A percentile compares a stretch with the other conserved stretches of the same genome.
Conservation (phyloP, 2,888 invertebrate species). For the Ochropleura leucogaster region DNA sequence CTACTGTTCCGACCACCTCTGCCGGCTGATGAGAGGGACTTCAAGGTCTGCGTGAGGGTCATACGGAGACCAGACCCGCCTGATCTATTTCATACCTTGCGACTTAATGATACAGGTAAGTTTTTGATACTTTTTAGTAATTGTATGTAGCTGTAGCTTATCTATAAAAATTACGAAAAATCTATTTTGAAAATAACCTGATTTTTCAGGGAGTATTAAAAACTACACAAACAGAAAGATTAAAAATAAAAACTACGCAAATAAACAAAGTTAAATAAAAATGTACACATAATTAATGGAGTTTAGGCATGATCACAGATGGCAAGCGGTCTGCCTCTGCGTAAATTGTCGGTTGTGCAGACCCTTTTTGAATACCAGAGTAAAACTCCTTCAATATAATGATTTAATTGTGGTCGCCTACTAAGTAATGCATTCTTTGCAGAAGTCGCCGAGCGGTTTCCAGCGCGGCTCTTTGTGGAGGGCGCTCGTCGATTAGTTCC, state of each 20-base stretch:
- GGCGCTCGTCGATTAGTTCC: slow-evolving; percentile 91
- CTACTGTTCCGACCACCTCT: slow-evolving; percentile 92
- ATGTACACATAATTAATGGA: slow-evolving; percentile 32
- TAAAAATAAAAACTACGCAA: background rate
- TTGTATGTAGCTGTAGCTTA: background rate
- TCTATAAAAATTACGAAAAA: background rate
- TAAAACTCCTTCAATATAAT: slow-evolving; percentile 34
- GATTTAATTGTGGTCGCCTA: slow-evolving; percentile 40
- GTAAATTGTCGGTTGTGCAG: slow-evolving; percentile 43
- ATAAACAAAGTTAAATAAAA: slow-evolving; percentile 23
- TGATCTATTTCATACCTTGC: slow-evolving; percentile 88
- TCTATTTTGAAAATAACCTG: background rate
- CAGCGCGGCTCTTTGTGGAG: slow-evolving; percentile 92
- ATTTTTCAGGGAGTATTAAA: background rate
- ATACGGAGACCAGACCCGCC: slow-evolving; percentile 90
- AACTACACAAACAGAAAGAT: background rate
- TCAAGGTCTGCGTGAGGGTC: slow-evolving; percentile 93
- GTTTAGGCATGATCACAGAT: slow-evolving; percentile 58
- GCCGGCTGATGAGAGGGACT: slow-evolving; percentile 91
- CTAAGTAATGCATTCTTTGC: slow-evolving; percentile 58
- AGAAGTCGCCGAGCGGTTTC: slow-evolving; percentile 84
- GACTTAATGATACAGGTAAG: slow-evolving; percentile 81
- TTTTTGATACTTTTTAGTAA: background rate
- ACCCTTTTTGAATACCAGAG: slow-evolving; percentile 53
- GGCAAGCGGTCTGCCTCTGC: slow-evolving; percentile 59